Evolutionary conservation across 2,888 invertebrate species (phyloP).

Genomic region (Sicus ferrugineus): DNA sequence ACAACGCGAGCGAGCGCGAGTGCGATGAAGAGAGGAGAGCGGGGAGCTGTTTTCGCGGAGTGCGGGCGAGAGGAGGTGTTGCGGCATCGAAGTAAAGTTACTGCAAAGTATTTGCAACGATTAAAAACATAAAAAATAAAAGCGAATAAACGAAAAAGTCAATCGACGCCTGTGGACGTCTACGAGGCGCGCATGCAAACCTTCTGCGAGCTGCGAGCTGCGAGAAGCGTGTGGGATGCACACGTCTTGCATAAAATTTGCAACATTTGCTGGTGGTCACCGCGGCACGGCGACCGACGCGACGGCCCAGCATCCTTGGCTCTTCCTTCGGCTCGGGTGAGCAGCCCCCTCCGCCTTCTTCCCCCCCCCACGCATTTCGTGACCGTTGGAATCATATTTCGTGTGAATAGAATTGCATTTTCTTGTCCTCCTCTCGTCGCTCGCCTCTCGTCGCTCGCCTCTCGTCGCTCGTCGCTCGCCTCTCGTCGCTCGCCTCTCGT

Average conservation of each 20-base stretch:
- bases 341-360: neutral
- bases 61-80: neutral
- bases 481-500: neutral
- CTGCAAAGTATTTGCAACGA: too few relatives aligned
- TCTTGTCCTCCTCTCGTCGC: neutral
- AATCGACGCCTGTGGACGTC: too few relatives aligned
- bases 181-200: neutral
- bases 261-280: constrained; percentile 23
- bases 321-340: constrained; percentile 15
- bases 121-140: too few relatives aligned
- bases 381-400: constrained; percentile 11
- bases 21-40: neutral
- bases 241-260: constrained; percentile 23
- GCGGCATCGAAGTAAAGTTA: neutral
- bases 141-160: too few relatives aligned
- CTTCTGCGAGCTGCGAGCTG: neutral
- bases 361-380: neutral
- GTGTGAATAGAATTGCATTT: constrained; percentile 18
- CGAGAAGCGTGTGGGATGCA: neutral
- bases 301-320: neutral
- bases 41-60: too few relatives aligned
- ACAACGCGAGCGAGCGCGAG: too few relatives aligned
- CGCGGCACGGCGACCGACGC: neutral
- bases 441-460: neutral
- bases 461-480: too few relatives aligned